Evolutionary conservation across 1,140 invertebrate genomes (phyloP).

Genomic region (Drosophila neocordata): DNA sequence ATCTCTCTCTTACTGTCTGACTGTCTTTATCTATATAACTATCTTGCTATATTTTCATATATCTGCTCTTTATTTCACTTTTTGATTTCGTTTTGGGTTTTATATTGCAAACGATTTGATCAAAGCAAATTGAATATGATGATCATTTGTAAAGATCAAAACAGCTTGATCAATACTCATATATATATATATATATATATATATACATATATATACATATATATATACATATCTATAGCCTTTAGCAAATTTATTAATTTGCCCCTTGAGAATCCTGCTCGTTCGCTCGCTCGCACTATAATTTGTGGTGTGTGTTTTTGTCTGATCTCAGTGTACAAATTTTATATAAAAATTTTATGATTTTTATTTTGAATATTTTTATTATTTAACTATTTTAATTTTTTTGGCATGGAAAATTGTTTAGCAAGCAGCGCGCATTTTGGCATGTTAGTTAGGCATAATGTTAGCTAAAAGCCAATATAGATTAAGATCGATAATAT

Average conservation of each 20-base stretch:
- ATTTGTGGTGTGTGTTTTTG: slow-evolving; percentile 12
- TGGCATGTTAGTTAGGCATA: slow-evolving; percentile 48
- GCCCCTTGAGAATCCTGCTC: slow-evolving; percentile 24
- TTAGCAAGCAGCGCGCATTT: slow-evolving; percentile 73
- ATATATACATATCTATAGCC: not conserved
- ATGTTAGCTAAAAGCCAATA: not conserved
- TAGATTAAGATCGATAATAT: slow-evolving; percentile 8
- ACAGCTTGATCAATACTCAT: slow-evolving; percentile 15
- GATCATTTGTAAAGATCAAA: slow-evolving; percentile 6
- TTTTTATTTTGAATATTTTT: not conserved
- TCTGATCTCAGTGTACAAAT: slow-evolving; percentile 10
- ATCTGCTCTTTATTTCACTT: slow-evolving; percentile 22
- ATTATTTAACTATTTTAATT: not conserved
- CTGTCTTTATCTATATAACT: slow-evolving; percentile 1
- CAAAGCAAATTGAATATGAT: too few relatives aligned
- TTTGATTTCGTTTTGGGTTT: not conserved
- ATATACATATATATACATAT: slow-evolving; percentile 2
- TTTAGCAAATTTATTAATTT: slow-evolving; percentile 1
- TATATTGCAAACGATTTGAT: too few relatives aligned
- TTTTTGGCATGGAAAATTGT: slow-evolving; percentile 3
- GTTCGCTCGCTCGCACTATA: slow-evolving; percentile 25
- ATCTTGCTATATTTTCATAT: not conserved
- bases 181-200: not conserved
- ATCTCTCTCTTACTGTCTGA: not conserved
- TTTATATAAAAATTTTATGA: not conserved